Percentiles rank a stretch among this genome's conserved stretches.
Evolutionary conservation across 2,888 invertebrate genomes (phyloP).

Genomic region (Bugulina stolonifera): DNA sequence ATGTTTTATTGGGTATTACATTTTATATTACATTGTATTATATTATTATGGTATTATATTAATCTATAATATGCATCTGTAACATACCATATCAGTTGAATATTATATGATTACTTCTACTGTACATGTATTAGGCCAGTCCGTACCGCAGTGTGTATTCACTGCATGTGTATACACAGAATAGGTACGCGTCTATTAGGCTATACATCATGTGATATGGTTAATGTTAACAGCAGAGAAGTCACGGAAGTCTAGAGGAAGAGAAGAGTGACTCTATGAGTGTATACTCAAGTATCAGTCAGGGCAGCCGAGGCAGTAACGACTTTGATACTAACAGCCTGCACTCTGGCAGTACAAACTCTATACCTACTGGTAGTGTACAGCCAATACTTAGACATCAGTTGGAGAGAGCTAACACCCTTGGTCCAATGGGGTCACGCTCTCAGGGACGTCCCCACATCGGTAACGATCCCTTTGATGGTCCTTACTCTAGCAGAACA

Average conservation of each 20-base stretch:
- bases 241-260: slow-evolving; percentile 15
- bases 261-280: slow-evolving; percentile 11
- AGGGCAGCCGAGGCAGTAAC: slow-evolving; percentile 20
- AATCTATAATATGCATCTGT: too few relatives aligned
- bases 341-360: slow-evolving; percentile 27
- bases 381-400: slow-evolving; percentile 17
- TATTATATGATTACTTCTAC: not conserved
- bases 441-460: not conserved
- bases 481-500: not conserved
- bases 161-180: not conserved
- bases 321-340: slow-evolving; percentile 8
- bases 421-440: not conserved
- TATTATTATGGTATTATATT: too few relatives aligned
- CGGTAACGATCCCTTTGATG: not conserved
- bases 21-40: too few relatives aligned
- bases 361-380: slow-evolving; percentile 18
- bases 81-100: not conserved
- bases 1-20: too few relatives aligned
- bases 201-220: too few relatives aligned
- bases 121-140: not conserved
- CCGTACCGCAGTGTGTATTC: not conserved
- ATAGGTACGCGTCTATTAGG: too few relatives aligned
- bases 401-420: not conserved
- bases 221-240: slow-evolving; percentile 7
- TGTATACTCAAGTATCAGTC: slow-evolving; percentile 20